A percentile compares a stretch with the other conserved stretches of the same genome.
These are phyloP conservation scores for Plusia festucae DNA, from an alignment of 2,888 invertebrate genomes.

Conservation along the genomic window DNA sequence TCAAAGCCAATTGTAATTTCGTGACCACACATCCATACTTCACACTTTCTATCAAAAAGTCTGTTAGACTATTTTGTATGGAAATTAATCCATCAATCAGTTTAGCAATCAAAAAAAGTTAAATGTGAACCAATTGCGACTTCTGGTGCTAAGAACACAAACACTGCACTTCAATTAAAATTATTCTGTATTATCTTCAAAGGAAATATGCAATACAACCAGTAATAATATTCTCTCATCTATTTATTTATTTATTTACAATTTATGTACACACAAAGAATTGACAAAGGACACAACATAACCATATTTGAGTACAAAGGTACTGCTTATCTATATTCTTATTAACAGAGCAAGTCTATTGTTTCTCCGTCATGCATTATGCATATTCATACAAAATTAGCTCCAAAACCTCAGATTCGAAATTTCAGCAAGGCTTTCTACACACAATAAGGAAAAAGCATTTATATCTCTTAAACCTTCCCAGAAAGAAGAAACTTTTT, in stretches of 20 bases:
- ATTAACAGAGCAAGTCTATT: not conserved
- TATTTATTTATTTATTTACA: not conserved
- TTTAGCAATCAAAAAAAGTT: not conserved
- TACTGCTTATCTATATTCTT: not conserved
- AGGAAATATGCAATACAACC: not conserved
- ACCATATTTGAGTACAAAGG: no score
- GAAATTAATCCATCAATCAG: not conserved
- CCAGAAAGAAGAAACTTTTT: not conserved
- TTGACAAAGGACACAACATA: no score
- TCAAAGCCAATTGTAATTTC: not conserved
- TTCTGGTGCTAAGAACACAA: no score
- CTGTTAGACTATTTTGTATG: not conserved
- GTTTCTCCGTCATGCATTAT: not conserved
- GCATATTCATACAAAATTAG: slow-evolving; percentile 5
- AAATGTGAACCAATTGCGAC: not conserved
- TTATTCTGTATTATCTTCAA: not conserved
- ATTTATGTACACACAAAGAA: no score
- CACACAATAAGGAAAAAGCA: not conserved
- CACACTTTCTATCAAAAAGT: not conserved
- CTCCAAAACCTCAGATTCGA: not conserved
- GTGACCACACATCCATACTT: not conserved
- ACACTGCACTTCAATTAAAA: not conserved
- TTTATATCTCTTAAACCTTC: not conserved
- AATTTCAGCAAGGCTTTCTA: not conserved
- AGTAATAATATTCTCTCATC: not conserved